These are phyloP conservation scores for Ariopsis seemanni DNA, from an alignment of 2,113 vertebrate species.

Conservation along the genomic window DNA sequence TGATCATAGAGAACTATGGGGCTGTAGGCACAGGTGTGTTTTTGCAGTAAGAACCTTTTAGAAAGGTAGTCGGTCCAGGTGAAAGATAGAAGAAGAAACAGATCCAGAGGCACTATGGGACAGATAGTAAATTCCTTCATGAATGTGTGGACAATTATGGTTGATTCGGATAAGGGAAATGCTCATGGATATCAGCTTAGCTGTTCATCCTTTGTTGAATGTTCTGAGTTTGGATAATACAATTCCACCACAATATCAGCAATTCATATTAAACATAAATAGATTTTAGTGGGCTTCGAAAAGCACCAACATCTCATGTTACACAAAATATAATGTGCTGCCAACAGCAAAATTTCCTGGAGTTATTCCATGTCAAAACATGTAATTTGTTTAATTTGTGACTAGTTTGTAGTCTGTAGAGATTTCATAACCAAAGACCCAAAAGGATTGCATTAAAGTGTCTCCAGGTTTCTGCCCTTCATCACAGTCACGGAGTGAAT, in stretches of 20 bases:
- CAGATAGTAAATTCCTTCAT: neutral
- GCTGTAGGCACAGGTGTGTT: neutral
- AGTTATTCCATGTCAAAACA: conserved; percentile 5
- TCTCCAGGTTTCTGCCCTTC: neutral
- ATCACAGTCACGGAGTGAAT: no score
- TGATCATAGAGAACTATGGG: neutral
- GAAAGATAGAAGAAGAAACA: neutral
- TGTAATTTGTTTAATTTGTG: conserved; percentile 1
- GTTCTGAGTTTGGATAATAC: neutral
- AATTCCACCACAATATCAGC: neutral
- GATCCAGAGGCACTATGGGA: neutral
- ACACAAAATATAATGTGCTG: neutral
- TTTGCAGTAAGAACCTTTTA: neutral
- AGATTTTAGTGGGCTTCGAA: neutral
- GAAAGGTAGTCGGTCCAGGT: neutral
- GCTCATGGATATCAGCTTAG: neutral
- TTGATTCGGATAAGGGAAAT: neutral
- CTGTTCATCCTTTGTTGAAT: neutral
- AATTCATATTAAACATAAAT: conserved; percentile 3
- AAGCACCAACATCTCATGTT: neutral
- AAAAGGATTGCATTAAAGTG: neutral
- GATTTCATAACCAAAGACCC: neutral
- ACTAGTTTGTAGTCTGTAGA: neutral
- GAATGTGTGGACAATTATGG: neutral
- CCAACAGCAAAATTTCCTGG: neutral